Percentiles rank a stretch among this genome's conserved stretches.
Conservation (phyloP, 2,797 vertebrate genomes). For the Luscinia megarhynchos region DNA sequence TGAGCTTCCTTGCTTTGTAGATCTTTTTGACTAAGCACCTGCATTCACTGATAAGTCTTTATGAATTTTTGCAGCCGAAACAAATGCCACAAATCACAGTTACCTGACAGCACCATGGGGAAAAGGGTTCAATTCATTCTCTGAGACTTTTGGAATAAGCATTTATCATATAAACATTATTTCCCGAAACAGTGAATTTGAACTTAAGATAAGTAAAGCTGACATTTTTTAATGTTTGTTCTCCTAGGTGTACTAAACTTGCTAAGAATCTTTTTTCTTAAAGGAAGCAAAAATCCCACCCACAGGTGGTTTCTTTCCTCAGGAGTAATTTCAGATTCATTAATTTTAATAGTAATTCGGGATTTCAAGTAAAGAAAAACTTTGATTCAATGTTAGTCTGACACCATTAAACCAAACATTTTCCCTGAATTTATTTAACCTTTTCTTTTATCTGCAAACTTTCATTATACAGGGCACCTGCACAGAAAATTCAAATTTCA, state of each 20-base stretch:
- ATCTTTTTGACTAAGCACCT: neutral
- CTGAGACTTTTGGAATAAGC: neutral
- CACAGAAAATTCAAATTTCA: neutral
- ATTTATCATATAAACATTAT: neutral
- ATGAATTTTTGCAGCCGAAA: slow-evolving; percentile 23
- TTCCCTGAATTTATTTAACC: neutral
- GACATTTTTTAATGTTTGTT: neutral
- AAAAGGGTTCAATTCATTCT: neutral
- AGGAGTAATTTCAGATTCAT: neutral
- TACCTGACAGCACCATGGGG: neutral
- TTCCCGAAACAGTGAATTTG: neutral
- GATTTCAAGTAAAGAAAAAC: neutral
- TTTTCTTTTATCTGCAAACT: neutral
- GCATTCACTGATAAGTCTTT: neutral
- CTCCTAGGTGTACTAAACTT: neutral
- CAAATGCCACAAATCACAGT: slow-evolving; percentile 22
- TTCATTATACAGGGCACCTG: neutral
- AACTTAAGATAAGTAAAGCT: neutral
- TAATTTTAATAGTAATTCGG: neutral
- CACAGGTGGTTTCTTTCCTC: neutral
- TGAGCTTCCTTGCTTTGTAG: neutral
- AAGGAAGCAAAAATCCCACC: neutral
- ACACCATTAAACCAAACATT: neutral
- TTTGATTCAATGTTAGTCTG: neutral
- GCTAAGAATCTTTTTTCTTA: neutral